phyloP scores from a whole-genome alignment of 2,797 vertebrate genomes.

The Aythya fuligula region DNA sequence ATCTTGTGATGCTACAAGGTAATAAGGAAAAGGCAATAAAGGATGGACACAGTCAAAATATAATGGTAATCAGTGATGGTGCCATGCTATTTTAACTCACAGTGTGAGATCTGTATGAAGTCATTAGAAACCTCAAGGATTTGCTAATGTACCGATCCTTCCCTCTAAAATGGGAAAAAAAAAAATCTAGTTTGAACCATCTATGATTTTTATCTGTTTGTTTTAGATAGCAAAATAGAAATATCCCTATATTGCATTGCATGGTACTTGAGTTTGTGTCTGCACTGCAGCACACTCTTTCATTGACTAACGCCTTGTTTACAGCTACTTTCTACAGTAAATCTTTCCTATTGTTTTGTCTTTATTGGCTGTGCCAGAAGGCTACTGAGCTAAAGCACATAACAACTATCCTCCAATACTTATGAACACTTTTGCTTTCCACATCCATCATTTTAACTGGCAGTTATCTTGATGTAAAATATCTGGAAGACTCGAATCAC shows the following conservation, averaged over 20 bases:
- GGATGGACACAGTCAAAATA: not conserved
- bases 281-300: not conserved
- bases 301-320: constrained; percentile 11
- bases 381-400: not conserved
- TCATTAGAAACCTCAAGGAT: not conserved
- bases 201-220: not conserved
- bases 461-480: constrained; percentile 33
- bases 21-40: constrained; percentile 20
- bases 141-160: not conserved
- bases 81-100: not conserved
- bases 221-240: not conserved
- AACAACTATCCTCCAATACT: not conserved
- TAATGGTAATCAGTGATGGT: not conserved
- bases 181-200: not conserved
- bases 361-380: constrained; percentile 35
- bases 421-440: not conserved
- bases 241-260: not conserved
- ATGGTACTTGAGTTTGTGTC: not conserved
- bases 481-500: not conserved
- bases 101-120: not conserved
- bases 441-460: constrained; percentile 33
- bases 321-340: not conserved
- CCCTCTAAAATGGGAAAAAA: not conserved
- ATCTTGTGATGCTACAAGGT: constrained; percentile 19
- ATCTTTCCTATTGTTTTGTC: constrained; percentile 36